Conservation (phyloP, 2,113 vertebrate species). For the Nerophis lumbriciformis region DNA sequence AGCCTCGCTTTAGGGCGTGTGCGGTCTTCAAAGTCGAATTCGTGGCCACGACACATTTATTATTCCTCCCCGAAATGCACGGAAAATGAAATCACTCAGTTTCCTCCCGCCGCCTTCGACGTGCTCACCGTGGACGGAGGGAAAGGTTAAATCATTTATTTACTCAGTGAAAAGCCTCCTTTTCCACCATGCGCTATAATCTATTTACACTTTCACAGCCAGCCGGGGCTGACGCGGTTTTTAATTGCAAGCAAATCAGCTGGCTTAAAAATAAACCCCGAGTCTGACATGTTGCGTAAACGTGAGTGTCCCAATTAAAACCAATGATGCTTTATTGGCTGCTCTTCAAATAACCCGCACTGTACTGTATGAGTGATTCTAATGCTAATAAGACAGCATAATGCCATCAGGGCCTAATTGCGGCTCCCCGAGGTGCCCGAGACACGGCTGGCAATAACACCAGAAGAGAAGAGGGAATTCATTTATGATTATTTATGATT, state of each 20-base stretch:
- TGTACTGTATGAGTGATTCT: constrained; percentile 30
- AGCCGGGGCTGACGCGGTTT: constrained; percentile 42
- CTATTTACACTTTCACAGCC: constrained; percentile 56
- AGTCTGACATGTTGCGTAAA: constrained; percentile 14
- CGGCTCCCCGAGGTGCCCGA: constrained; percentile 49
- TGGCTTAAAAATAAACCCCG: constrained; percentile 44
- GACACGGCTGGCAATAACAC: constrained; percentile 68
- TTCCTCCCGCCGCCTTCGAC: constrained; percentile 50
- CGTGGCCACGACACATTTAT: constrained; percentile 64
- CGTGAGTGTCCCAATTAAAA: constrained; percentile 15
- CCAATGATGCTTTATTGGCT: constrained; percentile 29
- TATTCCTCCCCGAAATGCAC: constrained; percentile 56
- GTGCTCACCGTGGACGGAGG: constrained; percentile 57
- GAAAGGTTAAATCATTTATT: constrained; percentile 68
- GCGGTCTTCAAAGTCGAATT: constrained; percentile 44
- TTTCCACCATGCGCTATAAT: constrained; percentile 59
- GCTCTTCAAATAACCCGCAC: constrained; percentile 39
- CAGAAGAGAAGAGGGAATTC: constrained; percentile 35
- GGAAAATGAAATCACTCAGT: constrained; percentile 72
- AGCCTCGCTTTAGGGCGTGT: constrained; percentile 38
- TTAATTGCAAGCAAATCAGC: constrained; percentile 60
- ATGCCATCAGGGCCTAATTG: constrained; percentile 57
- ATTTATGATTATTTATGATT: constrained; percentile 51
- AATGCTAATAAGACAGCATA: constrained; percentile 56
- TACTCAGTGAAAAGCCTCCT: constrained; percentile 56